Evolutionary conservation across 1,140 invertebrate genomes (phyloP), one percentile per base, ranked within the genome.

Genomic region (Drosophila watanabei): DNA sequence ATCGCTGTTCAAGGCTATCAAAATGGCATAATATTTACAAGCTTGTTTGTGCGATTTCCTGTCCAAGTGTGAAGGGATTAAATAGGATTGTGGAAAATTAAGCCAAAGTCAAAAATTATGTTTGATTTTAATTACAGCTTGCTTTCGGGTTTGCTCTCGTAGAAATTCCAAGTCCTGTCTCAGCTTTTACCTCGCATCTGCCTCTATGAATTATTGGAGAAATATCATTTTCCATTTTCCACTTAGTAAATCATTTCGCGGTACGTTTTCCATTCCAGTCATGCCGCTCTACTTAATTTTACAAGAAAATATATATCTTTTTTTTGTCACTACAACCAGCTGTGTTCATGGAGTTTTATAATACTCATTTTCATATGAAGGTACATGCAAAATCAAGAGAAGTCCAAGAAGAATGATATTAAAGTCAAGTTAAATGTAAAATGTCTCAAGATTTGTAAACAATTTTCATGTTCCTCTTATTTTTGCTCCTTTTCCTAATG

Each of bases 91-190:
- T 54, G 43, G 57, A 45, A 71, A 43, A 35, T 45, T 48, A 49
- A 24, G 35, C 28, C 24, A 24, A 79, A 75, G 58, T 75, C 70
- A 64, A 45, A 70, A 85, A 58, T 48, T 54, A 88, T 88, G 79
- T 88, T 80, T 88, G 64, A 80, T 83, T 88, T 84, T 78, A 88
- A 88, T 87, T 83, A 87, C 84, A 59, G 41, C 11, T 63, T 71
- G 41, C 16, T 39, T 30, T 39, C n/a, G 28, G 43, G 13, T 5
- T 39, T 13, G 18, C 10, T 24, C 4, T 30, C 20, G 18, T 5
- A 24, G 13, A 16, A 37, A 11, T 2, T 24, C 20, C 14, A 24
- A 5, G 20, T 16, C 43, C 0, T 45, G 18, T 45, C 18, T 45
- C 18, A 24, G 10, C 30, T 33, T 33, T 1, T 9, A 3, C 11